Percentiles rank a stretch among this genome's conserved stretches.
phyloP scores from a whole-genome alignment of 1,140 invertebrate species.

The Heliconius eleuchia region DNA sequence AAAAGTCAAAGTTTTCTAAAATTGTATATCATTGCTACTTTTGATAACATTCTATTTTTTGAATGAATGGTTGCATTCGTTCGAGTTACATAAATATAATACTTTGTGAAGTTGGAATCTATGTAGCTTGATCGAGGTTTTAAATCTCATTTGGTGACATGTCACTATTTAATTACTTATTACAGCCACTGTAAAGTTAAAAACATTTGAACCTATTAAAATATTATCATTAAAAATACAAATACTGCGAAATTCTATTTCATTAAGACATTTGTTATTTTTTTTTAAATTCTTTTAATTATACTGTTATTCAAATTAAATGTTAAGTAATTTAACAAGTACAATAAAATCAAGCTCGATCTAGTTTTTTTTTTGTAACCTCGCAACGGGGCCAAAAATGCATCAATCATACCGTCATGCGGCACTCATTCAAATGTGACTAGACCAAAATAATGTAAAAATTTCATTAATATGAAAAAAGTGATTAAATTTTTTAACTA shows the following conservation, averaged over 20 bases:
- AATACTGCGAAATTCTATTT: too few relatives aligned
- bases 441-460: background rate
- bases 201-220: too few relatives aligned
- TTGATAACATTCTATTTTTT: background rate
- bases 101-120: background rate
- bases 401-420: background rate
- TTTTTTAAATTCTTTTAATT: too few relatives aligned
- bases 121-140: too few relatives aligned
- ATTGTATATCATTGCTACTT: background rate
- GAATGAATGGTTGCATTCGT: background rate
- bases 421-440: background rate
- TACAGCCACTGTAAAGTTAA: too few relatives aligned
- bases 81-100: background rate
- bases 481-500: too few relatives aligned
- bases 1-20: slow-evolving; percentile 22
- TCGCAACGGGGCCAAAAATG: background rate
- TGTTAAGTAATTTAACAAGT: background rate
- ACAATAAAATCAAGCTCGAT: background rate
- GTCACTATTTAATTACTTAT: too few relatives aligned
- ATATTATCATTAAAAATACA: too few relatives aligned
- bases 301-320: too few relatives aligned
- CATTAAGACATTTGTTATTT: too few relatives aligned
- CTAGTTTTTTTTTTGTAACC: background rate
- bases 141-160: too few relatives aligned
- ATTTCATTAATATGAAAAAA: background rate